phyloP scores from a whole-genome alignment of 1,140 invertebrate genomes.

The Hesperophylax magnus region DNA sequence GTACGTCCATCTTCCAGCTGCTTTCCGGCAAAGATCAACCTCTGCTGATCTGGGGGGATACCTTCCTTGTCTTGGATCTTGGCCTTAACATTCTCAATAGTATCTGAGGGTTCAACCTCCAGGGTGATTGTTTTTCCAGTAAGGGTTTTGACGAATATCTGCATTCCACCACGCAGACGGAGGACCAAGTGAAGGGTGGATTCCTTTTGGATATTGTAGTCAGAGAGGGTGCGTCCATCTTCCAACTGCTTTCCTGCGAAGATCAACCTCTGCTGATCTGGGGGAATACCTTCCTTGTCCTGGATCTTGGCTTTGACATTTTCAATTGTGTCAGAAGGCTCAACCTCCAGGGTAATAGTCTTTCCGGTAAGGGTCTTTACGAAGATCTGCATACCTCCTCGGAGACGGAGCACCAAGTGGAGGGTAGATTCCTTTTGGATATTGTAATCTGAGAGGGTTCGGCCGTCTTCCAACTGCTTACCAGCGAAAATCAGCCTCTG shows the following conservation, averaged over 20 bases:
- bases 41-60: constrained; percentile 81
- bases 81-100: constrained; percentile 86
- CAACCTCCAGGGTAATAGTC: constrained; percentile 79
- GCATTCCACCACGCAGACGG: constrained; percentile 78
- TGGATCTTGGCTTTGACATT: constrained; percentile 84
- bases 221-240: constrained; percentile 77
- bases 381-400: constrained; percentile 75
- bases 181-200: constrained; percentile 78
- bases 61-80: constrained; percentile 85
- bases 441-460: constrained; percentile 76
- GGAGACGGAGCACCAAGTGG: constrained; percentile 76
- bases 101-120: constrained; percentile 83
- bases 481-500: constrained; percentile 80
- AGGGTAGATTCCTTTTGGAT: constrained; percentile 83
- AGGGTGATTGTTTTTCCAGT: constrained; percentile 88
- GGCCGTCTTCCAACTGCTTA: constrained; percentile 81
- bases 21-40: constrained; percentile 84
- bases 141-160: constrained; percentile 87
- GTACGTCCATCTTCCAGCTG: constrained; percentile 88
- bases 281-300: constrained; percentile 77
- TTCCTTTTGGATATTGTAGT: constrained; percentile 80
- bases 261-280: constrained; percentile 76
- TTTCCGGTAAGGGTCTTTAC: constrained; percentile 81
- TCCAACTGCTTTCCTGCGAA: constrained; percentile 80
- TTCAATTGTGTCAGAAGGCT: constrained; percentile 81